Evolutionary conservation across 2,797 vertebrate genomes (phyloP).

Genomic region (Mormyrus hasselquistii): DNA sequence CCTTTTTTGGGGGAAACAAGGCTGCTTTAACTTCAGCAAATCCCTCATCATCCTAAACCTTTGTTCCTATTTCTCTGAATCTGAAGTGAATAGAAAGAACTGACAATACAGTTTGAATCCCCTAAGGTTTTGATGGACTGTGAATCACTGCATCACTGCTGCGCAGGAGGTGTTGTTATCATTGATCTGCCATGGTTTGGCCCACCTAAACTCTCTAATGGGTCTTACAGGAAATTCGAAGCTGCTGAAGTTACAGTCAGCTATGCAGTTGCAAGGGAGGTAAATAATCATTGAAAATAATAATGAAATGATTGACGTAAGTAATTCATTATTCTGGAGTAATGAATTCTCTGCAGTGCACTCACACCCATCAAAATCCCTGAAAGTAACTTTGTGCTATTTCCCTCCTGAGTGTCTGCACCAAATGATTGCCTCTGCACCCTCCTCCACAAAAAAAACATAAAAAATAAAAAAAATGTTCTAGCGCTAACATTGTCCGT

Average conservation of each 20-base stretch:
- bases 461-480: not conserved
- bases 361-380: not conserved
- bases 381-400: not conserved
- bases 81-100: conserved; percentile 33
- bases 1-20: not conserved
- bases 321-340: not conserved
- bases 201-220: not conserved
- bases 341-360: not conserved
- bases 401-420: not conserved
- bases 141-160: conserved; percentile 19
- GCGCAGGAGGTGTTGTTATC: conserved; percentile 32
- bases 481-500: not conserved
- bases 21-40: conserved; percentile 10
- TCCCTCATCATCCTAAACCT: conserved; percentile 36
- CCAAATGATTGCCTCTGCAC: not conserved
- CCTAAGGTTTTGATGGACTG: conserved; percentile 35
- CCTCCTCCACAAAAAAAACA: not conserved
- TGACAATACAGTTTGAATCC: conserved; percentile 27
- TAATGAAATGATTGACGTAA: not conserved
- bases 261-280: not conserved
- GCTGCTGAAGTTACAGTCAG: not conserved
- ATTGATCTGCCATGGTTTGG: conserved; percentile 32
- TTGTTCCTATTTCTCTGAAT: conserved; percentile 34
- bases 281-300: not conserved
- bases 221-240: not conserved